Evolutionary conservation across 2,888 invertebrate genomes (phyloP).

Genomic region (Sicus ferrugineus): DNA sequence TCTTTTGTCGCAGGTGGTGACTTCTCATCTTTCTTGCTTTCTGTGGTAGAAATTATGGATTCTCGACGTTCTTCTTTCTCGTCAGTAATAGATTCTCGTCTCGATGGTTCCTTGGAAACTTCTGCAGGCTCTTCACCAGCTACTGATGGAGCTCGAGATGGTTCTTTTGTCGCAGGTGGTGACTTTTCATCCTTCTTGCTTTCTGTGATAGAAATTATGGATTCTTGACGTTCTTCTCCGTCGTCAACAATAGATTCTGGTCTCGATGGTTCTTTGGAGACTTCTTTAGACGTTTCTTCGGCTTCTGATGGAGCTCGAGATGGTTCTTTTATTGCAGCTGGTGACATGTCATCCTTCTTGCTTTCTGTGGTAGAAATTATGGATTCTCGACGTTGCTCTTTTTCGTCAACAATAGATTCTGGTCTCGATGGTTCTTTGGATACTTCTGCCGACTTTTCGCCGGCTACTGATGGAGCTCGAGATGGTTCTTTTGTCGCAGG

Average conservation of each 20-base stretch:
- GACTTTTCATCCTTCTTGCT: conserved; percentile 36
- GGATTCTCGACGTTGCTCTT: too few relatives aligned
- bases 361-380: conserved; percentile 27
- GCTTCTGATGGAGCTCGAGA: conserved; percentile 33
- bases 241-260: conserved; percentile 45
- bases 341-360: conserved; percentile 33
- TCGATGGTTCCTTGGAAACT: conserved; percentile 25
- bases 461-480: too few relatives aligned
- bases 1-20: conserved; percentile 34
- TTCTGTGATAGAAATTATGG: conserved; percentile 20
- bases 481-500: too few relatives aligned
- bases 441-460: too few relatives aligned
- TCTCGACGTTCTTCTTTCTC: conserved; percentile 28
- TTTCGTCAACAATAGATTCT: too few relatives aligned
- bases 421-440: too few relatives aligned
- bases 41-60: conserved; percentile 22
- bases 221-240: too few relatives aligned
- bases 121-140: conserved; percentile 47
- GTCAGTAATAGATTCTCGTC: conserved; percentile 42
- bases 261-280: conserved; percentile 24
- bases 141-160: conserved; percentile 31
- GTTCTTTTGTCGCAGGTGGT: conserved; percentile 22
- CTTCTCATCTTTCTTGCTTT: conserved; percentile 33
- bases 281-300: conserved; percentile 46
- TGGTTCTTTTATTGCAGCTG: conserved; percentile 22